Percentiles rank a stretch among this genome's conserved stretches.
Evolutionary conservation across 2,888 invertebrate genomes (phyloP).

Genomic region (Nemoura dubitans): DNA sequence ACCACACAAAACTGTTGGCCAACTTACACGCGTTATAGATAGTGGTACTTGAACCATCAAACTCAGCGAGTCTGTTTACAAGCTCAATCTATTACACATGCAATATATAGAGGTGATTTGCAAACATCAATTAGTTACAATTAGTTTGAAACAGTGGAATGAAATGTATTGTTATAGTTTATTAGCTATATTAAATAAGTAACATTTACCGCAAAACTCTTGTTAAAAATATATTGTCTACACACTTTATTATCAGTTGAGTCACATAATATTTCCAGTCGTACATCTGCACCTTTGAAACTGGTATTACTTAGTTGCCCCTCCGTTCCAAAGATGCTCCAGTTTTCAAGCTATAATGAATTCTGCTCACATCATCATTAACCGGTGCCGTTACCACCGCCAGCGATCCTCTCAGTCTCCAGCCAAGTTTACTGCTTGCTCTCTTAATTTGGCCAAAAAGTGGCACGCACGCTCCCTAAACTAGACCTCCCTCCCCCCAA

Average conservation of each 20-base stretch:
- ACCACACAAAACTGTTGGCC: no score
- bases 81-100: no score
- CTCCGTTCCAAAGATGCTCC: background rate
- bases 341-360: constrained; percentile 30
- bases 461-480: constrained; percentile 25
- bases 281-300: background rate
- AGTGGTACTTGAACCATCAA: no score
- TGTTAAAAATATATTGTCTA: background rate
- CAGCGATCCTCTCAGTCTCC: background rate
- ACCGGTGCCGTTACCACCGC: constrained; percentile 17
- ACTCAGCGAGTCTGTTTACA: no score
- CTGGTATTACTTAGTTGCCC: background rate
- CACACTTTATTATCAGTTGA: background rate
- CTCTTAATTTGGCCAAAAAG: constrained; percentile 21
- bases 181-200: no score
- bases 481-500: background rate
- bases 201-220: no score
- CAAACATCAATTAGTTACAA: no score
- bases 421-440: constrained; percentile 27
- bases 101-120: no score
- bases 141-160: no score
- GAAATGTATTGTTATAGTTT: no score
- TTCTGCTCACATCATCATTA: constrained; percentile 37
- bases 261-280: background rate
- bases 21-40: no score